Evolutionary conservation across 2,888 invertebrate species (phyloP), one percentile per base, ranked within the genome.

Genomic region (Drosophila paracracens): DNA sequence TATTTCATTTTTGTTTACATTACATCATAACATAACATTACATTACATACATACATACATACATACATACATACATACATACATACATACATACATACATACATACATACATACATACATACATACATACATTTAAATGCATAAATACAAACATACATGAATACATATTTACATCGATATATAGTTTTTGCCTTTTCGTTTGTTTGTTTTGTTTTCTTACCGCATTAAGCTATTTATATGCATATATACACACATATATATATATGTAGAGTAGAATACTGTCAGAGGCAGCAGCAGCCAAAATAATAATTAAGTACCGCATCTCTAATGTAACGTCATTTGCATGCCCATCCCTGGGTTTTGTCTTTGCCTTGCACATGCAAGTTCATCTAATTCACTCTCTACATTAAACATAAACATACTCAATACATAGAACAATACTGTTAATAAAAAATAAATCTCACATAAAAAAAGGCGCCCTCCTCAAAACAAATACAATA

Each of bases 131-230:
- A 16, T 36, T 36, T 16, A 67, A 68, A n/a, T 71, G 64, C 61
- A 64, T 64, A 65, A 25, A 66, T 59, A 10, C n/a, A 52, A 66
- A 70, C 70, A 69, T 72, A 66, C 57, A 65, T 65, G 65, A 25
- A 68, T 60, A 66, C 56, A 63, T 71, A 66, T 66, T 56, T 59
- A 71, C 38, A 72, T 65, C 58, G 18, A 54, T 57, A 71, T 63
- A 79, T 81, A 75, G 76, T 75, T 63, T 57, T 66, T 62, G 46
- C 16, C 46, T 70, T 69, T 54, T 59, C 58, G 62, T 70, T 70
- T 78, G 31, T 51, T 66, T 67, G 65, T 67, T 64, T 70, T 63
- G 48, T 62, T 79, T 74, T 68, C 60, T 48, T 69, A 63, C 65
- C 64, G 62, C 54, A 63, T 59, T 66, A 63, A 59, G 60, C 70